Percentiles rank a stretch among this genome's conserved stretches.
phyloP scores from a whole-genome alignment of 2,888 invertebrate genomes.

The Hipparchia sbordonii region DNA sequence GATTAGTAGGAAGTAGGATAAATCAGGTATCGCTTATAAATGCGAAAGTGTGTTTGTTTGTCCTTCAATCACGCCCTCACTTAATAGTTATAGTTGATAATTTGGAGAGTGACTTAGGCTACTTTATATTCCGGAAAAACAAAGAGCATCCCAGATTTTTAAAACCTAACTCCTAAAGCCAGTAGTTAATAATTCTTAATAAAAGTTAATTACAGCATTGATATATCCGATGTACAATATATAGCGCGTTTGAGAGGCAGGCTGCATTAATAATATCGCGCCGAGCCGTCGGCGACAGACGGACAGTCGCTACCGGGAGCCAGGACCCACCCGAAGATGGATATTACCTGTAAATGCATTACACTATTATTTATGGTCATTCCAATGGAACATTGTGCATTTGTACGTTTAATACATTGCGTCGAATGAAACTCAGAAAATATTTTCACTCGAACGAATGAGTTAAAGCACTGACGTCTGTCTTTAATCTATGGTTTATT shows the following conservation, averaged over 20 bases:
- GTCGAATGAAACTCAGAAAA: background rate
- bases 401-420: slow-evolving; percentile 11
- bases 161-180: no score
- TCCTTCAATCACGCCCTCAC: no score
- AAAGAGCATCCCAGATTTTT: no score
- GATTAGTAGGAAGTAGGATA: no score
- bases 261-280: slow-evolving; percentile 49
- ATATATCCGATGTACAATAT: background rate
- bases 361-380: slow-evolving; percentile 34
- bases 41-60: no score
- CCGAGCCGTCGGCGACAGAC: slow-evolving; percentile 47
- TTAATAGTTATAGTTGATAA: no score
- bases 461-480: no score
- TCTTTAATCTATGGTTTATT: no score
- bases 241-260: slow-evolving; percentile 33
- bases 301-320: slow-evolving; percentile 42
- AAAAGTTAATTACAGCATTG: slow-evolving; percentile 6
- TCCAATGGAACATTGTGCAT: slow-evolving; percentile 28
- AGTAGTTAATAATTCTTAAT: no score
- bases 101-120: no score
- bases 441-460: background rate
- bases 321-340: slow-evolving; percentile 31
- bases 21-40: no score
- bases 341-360: slow-evolving; percentile 29
- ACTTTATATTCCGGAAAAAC: no score